These are phyloP conservation scores for Sus cebifrons DNA, from an alignment of 2,797 vertebrate genomes.

Conservation along the genomic window DNA sequence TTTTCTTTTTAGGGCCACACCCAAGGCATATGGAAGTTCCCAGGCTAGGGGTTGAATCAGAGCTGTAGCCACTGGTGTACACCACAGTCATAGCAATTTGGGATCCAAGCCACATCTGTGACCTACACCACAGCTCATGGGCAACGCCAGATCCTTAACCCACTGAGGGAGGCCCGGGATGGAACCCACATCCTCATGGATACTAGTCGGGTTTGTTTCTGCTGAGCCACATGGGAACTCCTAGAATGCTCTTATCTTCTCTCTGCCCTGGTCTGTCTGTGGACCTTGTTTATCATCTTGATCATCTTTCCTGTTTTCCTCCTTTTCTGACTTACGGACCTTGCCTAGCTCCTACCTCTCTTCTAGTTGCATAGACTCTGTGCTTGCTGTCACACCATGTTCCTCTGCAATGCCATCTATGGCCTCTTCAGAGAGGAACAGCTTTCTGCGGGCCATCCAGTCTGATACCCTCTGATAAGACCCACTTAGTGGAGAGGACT, in stretches of 20 bases:
- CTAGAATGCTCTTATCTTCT: neutral
- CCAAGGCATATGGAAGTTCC: too few relatives aligned
- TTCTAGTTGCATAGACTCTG: neutral
- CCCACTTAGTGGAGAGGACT: neutral
- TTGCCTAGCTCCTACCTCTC: neutral
- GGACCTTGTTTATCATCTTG: neutral
- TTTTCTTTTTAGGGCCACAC: too few relatives aligned
- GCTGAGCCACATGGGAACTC: too few relatives aligned
- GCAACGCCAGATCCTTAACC: too few relatives aligned
- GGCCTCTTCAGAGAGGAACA: conserved; percentile 20
- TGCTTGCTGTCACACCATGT: neutral
- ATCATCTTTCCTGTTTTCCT: neutral
- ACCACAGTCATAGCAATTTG: too few relatives aligned
- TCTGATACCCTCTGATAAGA: neutral
- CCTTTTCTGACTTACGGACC: neutral
- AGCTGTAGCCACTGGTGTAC: too few relatives aligned
- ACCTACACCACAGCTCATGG: too few relatives aligned
- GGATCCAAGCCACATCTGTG: too few relatives aligned
- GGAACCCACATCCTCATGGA: too few relatives aligned
- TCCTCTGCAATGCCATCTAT: neutral
- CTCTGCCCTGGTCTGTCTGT: neutral
- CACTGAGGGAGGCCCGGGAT: too few relatives aligned
- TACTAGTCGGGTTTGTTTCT: too few relatives aligned
- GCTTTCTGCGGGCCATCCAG: neutral
- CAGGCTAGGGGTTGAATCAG: too few relatives aligned